Evolutionary conservation across 2,113 vertebrate genomes (phyloP), one percentile per base, ranked within the genome.

Genomic region (Thomomys bottae): DNA sequence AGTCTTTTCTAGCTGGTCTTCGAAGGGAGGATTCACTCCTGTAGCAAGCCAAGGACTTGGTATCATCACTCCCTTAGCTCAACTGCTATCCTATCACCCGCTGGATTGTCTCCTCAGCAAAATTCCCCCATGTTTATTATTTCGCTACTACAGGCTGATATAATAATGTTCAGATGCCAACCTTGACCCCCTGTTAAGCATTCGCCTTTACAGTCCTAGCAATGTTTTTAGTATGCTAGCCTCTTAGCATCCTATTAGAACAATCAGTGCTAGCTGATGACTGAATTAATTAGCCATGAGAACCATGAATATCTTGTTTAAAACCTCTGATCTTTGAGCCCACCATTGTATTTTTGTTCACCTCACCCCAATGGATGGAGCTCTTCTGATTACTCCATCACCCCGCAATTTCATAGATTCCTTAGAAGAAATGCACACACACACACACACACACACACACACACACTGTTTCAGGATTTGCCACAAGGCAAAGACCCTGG

Each of bases 371-470:
- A 40, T 18, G 75, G 20, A 26, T 9, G 45, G 17, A 64, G 36
- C 21, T 28, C 32, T 49, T 9, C 79, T 71, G 40, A 45, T 30
- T 26, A 45, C 6, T 59, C 67, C 4, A 0, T 4, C 15, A 28
- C 32, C 14, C 42, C 40, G 42, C 6, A 6, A 30, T 28, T 3
- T 1, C 7, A 1, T 1, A 38, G 14, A 66, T 40, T 30, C n/a
- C 70, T 24, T 49, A 38, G 12, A 15, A n/a, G 34, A 78, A 76
- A 14, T 1, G 2, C 18, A 30, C 17, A 10, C 28, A 34, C 24
- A 61, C 30, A 36, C 26, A 73, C 7, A 14, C 20, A 2, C 36
- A 45, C 30, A 30, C 0, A 0, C 14, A 10, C 2, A 8, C n/a
- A n/a, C n/a, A n/a, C n/a, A 3, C 45, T 11, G 12, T 30, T 6